A percentile compares a stretch with the other conserved stretches of the same genome.
These are phyloP conservation scores for Cyaniris semiargus DNA, from an alignment of 2,888 invertebrate genomes.

Conservation along the genomic window DNA sequence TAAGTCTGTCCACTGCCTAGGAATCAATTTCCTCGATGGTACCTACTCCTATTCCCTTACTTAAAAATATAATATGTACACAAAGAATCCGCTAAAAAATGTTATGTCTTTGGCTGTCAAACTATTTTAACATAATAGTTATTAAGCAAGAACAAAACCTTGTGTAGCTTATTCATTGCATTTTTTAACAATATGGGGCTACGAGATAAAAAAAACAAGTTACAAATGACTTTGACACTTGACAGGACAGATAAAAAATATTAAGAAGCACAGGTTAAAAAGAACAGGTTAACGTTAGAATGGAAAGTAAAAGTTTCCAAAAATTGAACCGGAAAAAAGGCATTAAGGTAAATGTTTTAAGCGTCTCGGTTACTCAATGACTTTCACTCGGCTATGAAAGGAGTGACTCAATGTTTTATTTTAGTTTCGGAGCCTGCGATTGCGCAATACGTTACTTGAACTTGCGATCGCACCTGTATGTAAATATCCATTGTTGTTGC, in stretches of 20 bases:
- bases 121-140: too few relatives aligned
- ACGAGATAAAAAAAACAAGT: not conserved
- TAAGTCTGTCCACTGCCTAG: too few relatives aligned
- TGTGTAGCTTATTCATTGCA: too few relatives aligned
- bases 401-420: constrained; percentile 43
- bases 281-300: constrained; percentile 16
- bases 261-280: not conserved
- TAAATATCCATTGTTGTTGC: not conserved
- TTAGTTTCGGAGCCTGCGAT: constrained; percentile 28
- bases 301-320: constrained; percentile 31
- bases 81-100: too few relatives aligned
- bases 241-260: not conserved
- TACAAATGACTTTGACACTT: not conserved
- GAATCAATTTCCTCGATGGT: too few relatives aligned
- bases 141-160: too few relatives aligned
- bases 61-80: too few relatives aligned
- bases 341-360: constrained; percentile 43
- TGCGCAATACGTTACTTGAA: constrained; percentile 20
- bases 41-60: too few relatives aligned
- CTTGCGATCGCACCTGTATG: constrained; percentile 13
- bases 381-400: constrained; percentile 71
- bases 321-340: constrained; percentile 30
- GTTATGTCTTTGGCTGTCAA: too few relatives aligned
- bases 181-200: not conserved
- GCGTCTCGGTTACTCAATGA: constrained; percentile 69